Evolutionary conservation across 2,113 vertebrate genomes (phyloP), one percentile per base, ranked within the genome.

Genomic region (Malurus melanocephalus): DNA sequence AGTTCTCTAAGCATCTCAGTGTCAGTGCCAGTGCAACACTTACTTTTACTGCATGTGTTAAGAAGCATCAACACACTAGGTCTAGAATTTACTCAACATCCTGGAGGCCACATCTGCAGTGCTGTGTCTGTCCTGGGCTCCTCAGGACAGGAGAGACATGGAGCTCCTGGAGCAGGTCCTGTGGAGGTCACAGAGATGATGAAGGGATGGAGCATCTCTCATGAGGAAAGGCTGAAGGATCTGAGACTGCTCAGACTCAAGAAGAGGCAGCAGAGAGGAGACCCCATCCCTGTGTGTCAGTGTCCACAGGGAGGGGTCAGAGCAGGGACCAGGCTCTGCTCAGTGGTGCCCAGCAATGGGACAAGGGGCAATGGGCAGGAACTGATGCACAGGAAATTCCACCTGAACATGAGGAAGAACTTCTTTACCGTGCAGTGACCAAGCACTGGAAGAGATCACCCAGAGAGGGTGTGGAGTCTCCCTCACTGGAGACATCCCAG

Each of bases 361-460:
- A 76, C 53, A 67, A 66, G 35, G 0, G 2, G 2, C 22, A 15
- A 23, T 0, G 3, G 45, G 21, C 6, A 84, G 21, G 1, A 75
- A 57, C 0, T 0, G 17, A 51, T 43, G 17, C 21, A 1, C 16
- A 18, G 16, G 9, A 52, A 35, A 9, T 32, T 35, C 7, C 43
- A 35, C 7, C 20, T 30, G 45, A 64, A 48, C 2, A 6, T 15
- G 32, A 18, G 14, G 2, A 59, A 67, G 20, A 43, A 7, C 4
- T 33, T 57, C 32, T 18, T 22, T 1, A 0, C 32, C 18, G 27
- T 15, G 1, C 11, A 38, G 18, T 9, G 53, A 14, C 21, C 1
- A 0, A 0, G 0, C 45, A 51, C 3, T 1, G 3, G 9, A 27
- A 45, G 21, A 38, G 18, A 45, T 60, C 0, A 0, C 18, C 1